Conservation (phyloP, 2,113 vertebrate genomes). For the Passer domesticus region DNA sequence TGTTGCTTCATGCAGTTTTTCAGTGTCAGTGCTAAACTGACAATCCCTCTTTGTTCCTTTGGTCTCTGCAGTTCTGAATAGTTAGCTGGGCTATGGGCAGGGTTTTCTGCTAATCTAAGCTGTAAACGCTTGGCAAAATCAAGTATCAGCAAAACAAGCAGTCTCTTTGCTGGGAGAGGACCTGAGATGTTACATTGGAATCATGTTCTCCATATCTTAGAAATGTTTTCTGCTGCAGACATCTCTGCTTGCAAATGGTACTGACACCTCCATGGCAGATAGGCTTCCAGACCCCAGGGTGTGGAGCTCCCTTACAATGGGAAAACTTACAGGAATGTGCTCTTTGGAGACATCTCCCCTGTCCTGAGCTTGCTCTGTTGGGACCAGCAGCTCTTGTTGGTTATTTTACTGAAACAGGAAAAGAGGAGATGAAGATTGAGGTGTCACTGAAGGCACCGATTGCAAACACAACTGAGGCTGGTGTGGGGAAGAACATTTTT, state of each 20-base stretch:
- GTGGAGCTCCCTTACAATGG: neutral
- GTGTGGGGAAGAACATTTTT: neutral
- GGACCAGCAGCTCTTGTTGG: neutral
- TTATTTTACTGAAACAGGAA: neutral
- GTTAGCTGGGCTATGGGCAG: neutral
- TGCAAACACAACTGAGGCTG: neutral
- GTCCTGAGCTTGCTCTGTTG: neutral
- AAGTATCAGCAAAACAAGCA: neutral
- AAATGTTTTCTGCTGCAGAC: neutral
- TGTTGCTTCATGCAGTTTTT: constrained; percentile 1
- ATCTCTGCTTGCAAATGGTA: neutral
- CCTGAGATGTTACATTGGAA: neutral
- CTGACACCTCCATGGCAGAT: neutral
- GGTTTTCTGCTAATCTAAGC: constrained; percentile 48
- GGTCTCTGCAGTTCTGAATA: constrained; percentile 22
- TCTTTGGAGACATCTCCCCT: neutral
- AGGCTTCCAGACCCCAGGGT: neutral
- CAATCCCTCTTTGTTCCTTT: constrained; percentile 56
- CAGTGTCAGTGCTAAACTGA: constrained; percentile 13
- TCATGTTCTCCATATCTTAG: fast-evolving
- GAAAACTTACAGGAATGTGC: neutral
- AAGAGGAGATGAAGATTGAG: neutral
- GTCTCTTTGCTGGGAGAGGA: neutral
- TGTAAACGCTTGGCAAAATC: constrained; percentile 17
- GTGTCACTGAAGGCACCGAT: neutral